A percentile compares a stretch with the other conserved stretches of the same genome.
Conservation (phyloP, 2,888 invertebrate species). For the Drosophila fulvimacula region DNA sequence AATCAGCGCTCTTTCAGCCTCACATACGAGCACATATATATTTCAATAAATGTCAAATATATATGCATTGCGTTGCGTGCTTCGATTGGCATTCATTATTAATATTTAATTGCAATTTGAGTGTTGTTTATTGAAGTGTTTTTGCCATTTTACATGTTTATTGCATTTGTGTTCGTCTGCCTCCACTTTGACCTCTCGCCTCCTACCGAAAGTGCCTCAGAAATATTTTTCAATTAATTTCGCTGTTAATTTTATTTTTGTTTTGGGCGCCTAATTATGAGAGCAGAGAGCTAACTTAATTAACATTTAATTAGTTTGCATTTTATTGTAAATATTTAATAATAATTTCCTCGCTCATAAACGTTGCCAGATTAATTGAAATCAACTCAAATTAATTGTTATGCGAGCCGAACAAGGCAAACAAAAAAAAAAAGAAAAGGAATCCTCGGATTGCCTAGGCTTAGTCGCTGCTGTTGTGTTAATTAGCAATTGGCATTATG, state of each 20-base stretch:
- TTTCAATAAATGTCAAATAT: conserved; percentile 9
- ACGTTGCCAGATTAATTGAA: conserved; percentile 28
- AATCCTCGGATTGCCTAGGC: no score
- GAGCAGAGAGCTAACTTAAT: conserved; percentile 37
- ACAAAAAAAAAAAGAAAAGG: neutral
- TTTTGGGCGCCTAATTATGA: conserved; percentile 29
- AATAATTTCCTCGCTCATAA: neutral
- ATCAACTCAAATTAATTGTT: conserved; percentile 42
- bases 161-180: conserved; percentile 30
- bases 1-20: neutral
- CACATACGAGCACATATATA: neutral
- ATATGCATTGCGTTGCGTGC: conserved; percentile 14
- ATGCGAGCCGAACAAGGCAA: neutral
- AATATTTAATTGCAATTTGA: conserved; percentile 65
- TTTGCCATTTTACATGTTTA: conserved; percentile 55
- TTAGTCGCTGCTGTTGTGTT: conserved; percentile 10
- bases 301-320: conserved; percentile 57
- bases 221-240: conserved; percentile 38
- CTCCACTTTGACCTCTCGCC: neutral
- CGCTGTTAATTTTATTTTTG: conserved; percentile 30
- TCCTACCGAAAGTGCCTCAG: neutral
- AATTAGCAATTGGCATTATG: conserved; percentile 32
- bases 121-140: conserved; percentile 58
- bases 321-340: conserved; percentile 56
- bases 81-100: conserved; percentile 38